A percentile compares a stretch with the other conserved stretches of the same genome.
Evolutionary conservation across 2,113 vertebrate genomes (phyloP).

Genomic region (Hippolais icterina): DNA sequence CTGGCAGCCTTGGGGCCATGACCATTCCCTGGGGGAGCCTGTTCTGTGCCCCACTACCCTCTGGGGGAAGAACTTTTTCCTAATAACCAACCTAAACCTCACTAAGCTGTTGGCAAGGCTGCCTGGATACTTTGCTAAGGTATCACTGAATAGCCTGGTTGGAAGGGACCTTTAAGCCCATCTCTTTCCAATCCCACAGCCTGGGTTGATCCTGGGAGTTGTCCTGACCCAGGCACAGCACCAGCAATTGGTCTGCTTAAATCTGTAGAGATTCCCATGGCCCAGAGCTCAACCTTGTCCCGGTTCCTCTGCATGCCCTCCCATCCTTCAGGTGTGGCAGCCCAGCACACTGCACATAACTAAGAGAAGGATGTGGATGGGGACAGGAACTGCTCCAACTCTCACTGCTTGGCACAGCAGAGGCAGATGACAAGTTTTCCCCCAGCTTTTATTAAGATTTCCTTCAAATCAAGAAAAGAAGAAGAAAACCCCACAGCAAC

Average conservation of each 20-base stretch:
- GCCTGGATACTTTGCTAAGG: not conserved
- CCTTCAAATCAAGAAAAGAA: not conserved
- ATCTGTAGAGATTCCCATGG: not conserved
- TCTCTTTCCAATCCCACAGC: not conserved
- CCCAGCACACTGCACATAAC: not conserved
- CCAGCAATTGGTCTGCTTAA: not conserved
- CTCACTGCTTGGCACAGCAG: not conserved
- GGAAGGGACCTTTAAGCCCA: not conserved
- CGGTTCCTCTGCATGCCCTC: not conserved
- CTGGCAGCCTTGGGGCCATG: not conserved
- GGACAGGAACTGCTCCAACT: not conserved
- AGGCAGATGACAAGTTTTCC: not conserved
- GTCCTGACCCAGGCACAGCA: not conserved
- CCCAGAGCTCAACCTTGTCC: not conserved
- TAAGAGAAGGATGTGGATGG: not conserved
- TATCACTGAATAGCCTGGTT: not conserved
- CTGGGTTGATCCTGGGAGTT: not conserved
- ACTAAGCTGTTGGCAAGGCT: not conserved
- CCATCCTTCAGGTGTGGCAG: not conserved
- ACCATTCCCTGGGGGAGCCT: not conserved
- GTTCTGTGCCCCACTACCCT: not conserved
- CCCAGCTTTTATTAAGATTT: not conserved
- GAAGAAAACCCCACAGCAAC: not conserved
- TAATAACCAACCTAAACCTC: not conserved
- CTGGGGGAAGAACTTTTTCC: not conserved